phyloP scores from a whole-genome alignment of 2,113 vertebrate genomes.

The Butastur rufipennis region DNA sequence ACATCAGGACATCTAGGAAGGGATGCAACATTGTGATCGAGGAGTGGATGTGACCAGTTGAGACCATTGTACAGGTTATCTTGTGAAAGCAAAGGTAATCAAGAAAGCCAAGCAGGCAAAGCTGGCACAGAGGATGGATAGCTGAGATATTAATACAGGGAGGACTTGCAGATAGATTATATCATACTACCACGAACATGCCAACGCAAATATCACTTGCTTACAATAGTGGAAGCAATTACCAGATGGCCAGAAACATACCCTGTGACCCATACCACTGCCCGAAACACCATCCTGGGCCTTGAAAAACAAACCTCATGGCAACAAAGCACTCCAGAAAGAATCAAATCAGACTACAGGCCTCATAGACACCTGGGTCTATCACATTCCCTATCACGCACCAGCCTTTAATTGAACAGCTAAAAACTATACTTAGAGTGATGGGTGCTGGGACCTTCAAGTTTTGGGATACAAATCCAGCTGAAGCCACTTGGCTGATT shows the following conservation, averaged over 20 bases:
- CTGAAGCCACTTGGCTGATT: background rate
- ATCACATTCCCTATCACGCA: background rate
- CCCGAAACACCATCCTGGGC: background rate
- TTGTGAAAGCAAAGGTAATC: background rate
- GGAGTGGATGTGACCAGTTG: background rate
- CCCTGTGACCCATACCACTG: background rate
- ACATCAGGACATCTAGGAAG: background rate
- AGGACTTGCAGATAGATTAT: background rate
- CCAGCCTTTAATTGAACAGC: background rate
- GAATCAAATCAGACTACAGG: background rate
- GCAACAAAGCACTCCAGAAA: background rate
- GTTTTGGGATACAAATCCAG: background rate
- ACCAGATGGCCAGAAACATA: background rate
- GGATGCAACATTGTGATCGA: accelerated
- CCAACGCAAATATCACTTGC: background rate
- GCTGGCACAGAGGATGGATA: background rate
- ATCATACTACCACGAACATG: background rate
- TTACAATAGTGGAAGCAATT: background rate
- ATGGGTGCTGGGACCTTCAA: background rate
- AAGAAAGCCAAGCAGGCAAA: background rate
- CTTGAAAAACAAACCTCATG: background rate
- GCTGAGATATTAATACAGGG: background rate
- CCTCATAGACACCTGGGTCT: background rate
- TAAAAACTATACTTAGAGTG: background rate
- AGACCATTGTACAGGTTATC: background rate